Percentiles rank a stretch among this genome's conserved stretches.
Evolutionary conservation across 92 coral and sea anemone genomes (phyloP).

Genomic region (Scolanthus callimorphus): DNA sequence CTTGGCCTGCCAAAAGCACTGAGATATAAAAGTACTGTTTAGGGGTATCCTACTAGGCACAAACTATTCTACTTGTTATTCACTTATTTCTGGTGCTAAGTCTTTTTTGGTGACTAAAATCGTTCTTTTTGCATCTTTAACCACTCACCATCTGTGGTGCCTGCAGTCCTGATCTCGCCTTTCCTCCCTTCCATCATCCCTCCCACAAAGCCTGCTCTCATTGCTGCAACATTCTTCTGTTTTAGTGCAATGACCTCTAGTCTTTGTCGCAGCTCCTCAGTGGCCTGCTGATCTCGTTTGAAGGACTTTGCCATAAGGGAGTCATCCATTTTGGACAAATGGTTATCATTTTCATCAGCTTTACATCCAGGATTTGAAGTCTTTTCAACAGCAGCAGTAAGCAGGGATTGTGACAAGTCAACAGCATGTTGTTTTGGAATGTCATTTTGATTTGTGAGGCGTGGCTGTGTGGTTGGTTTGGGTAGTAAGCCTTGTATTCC

Average conservation of each 20-base stretch:
- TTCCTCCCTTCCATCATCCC: too few species aligned
- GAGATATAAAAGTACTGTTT: too few species aligned
- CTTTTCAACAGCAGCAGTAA: not conserved
- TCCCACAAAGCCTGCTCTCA: not conserved
- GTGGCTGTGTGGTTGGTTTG: not conserved
- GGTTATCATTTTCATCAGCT: not conserved
- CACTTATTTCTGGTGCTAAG: too few species aligned
- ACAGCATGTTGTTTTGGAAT: not conserved
- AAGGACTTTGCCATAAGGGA: slow-evolving; percentile 17
- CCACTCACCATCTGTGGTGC: too few species aligned
- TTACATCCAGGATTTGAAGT: too few species aligned
- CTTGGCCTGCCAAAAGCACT: too few species aligned
- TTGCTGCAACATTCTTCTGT: slow-evolving; percentile 44
- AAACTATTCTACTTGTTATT: too few species aligned
- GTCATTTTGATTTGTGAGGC: not conserved
- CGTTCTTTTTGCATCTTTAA: too few species aligned
- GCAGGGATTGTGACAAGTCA: not conserved
- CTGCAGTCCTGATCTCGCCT: too few species aligned
- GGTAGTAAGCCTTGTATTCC: not conserved
- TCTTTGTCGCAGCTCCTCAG: slow-evolving; percentile 58
- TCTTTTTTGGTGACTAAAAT: too few species aligned
- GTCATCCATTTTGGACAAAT: not conserved
- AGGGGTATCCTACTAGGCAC: too few species aligned
- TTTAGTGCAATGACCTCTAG: slow-evolving; percentile 66
- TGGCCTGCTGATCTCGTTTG: slow-evolving; percentile 36